Evolutionary conservation across 1,140 invertebrate genomes (phyloP).

Genomic region (Anthonomus grandis): DNA sequence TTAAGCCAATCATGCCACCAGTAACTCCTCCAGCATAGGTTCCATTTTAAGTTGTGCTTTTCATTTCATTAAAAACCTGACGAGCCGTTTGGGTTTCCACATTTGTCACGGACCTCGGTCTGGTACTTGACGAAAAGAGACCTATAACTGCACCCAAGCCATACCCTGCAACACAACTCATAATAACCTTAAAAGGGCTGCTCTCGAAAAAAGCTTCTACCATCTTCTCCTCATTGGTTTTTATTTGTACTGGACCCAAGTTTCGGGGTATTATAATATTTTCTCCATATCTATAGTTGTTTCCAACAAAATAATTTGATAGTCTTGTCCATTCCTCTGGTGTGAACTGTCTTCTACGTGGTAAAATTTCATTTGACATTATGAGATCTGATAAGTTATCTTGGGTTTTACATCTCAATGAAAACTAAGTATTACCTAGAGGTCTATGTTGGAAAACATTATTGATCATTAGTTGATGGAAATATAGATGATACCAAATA

Average conservation of each 20-base stretch:
- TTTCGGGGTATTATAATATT: conserved; percentile 79
- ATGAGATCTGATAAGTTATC: no score
- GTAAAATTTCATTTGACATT: conserved; percentile 15
- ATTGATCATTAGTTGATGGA: no score
- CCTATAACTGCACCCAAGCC: conserved; percentile 91
- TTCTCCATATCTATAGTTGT: conserved; percentile 65
- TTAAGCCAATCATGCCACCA: conserved; percentile 90
- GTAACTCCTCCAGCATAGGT: conserved; percentile 91
- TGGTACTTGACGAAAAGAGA: conserved; percentile 92
- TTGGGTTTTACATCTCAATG: no score
- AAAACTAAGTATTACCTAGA: no score
- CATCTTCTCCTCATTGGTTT: conserved; percentile 82
- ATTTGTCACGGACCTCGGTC: conserved; percentile 75
- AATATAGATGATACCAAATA: no score
- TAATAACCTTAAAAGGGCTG: conserved; percentile 84
- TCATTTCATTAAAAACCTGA: conserved; percentile 90
- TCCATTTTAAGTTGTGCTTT: conserved; percentile 84
- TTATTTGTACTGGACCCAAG: conserved; percentile 72
- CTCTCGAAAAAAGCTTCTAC: conserved; percentile 87
- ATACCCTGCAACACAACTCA: conserved; percentile 90
- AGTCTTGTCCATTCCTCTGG: conserved; percentile 48
- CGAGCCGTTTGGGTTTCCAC: conserved; percentile 80
- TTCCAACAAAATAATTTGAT: conserved; percentile 64
- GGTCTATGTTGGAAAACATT: no score
- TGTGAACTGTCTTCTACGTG: conserved; percentile 32